Conservation (phyloP, 2,797 vertebrate genomes). For the Aldrovandia affinis region DNA sequence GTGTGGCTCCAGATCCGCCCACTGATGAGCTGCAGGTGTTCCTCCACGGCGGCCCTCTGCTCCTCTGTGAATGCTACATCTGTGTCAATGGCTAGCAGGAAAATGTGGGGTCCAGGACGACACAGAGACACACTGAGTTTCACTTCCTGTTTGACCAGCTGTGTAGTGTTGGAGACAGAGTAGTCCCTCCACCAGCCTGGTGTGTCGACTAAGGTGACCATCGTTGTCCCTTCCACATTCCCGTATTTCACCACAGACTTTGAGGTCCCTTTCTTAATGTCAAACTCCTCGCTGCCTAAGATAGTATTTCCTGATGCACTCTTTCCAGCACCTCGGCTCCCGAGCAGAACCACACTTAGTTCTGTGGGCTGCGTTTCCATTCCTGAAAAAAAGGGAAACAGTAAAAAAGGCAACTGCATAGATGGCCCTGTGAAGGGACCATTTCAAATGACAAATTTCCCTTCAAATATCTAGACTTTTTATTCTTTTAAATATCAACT, state of each 20-base stretch:
- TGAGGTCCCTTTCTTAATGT: neutral
- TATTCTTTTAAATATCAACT: neutral
- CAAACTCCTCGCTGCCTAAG: conserved; percentile 11
- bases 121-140: conserved; percentile 7
- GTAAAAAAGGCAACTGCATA: neutral
- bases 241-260: neutral
- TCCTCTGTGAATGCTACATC: conserved; percentile 2
- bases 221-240: neutral
- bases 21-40: conserved; percentile 9
- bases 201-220: neutral
- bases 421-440: neutral
- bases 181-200: neutral
- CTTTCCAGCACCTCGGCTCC: conserved; percentile 1
- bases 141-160: neutral
- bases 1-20: neutral
- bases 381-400: neutral
- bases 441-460: neutral
- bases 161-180: neutral
- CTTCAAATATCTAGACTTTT: neutral
- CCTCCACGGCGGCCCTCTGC: neutral
- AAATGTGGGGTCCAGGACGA: conserved; percentile 2
- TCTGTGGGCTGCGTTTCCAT: neutral
- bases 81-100: conserved; percentile 1
- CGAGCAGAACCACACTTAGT: conserved; percentile 11
- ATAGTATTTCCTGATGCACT: conserved; percentile 22